These are phyloP conservation scores for Melanotaenia pygmaea DNA, from an alignment of 2,797 vertebrate species.

Conservation along the genomic window DNA sequence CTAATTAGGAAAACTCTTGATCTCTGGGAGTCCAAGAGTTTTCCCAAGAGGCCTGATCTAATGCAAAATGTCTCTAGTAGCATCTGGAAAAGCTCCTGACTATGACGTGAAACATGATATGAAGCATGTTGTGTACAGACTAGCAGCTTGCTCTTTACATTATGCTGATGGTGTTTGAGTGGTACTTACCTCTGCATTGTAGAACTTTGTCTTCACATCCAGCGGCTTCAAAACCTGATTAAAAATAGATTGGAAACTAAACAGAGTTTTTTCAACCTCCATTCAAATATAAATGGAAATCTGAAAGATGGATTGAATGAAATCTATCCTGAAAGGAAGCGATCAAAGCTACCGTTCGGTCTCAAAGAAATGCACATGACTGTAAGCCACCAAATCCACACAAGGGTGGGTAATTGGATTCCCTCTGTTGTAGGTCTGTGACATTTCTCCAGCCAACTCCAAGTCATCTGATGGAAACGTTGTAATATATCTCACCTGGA, in stretches of 20 bases:
- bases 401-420: constrained; percentile 51
- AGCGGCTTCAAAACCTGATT: constrained; percentile 97
- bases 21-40: constrained; percentile 54
- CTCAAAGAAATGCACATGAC: constrained; percentile 17
- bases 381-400: constrained; percentile 16
- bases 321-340: not conserved
- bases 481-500: constrained; percentile 87
- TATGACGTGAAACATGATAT: constrained; percentile 56
- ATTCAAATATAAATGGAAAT: constrained; percentile 25
- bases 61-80: constrained; percentile 42
- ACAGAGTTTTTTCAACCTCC: constrained; percentile 69
- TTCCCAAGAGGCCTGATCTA: constrained; percentile 42
- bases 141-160: constrained; percentile 3
- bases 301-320: not conserved
- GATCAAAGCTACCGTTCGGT: not conserved
- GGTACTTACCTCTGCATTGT: constrained; percentile 94
- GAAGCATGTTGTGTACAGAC: constrained; percentile 36
- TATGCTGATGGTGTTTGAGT: not conserved
- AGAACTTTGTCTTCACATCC: constrained; percentile 99
- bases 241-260: constrained; percentile 86
- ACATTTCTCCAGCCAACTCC: constrained; percentile 71
- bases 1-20: constrained; percentile 45
- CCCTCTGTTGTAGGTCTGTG: constrained; percentile 54
- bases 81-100: constrained; percentile 35
- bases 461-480: constrained; percentile 35